Base-by-base conservation (phyloP, 2,113 vertebrate species). In the Etia nguti region DNA sequence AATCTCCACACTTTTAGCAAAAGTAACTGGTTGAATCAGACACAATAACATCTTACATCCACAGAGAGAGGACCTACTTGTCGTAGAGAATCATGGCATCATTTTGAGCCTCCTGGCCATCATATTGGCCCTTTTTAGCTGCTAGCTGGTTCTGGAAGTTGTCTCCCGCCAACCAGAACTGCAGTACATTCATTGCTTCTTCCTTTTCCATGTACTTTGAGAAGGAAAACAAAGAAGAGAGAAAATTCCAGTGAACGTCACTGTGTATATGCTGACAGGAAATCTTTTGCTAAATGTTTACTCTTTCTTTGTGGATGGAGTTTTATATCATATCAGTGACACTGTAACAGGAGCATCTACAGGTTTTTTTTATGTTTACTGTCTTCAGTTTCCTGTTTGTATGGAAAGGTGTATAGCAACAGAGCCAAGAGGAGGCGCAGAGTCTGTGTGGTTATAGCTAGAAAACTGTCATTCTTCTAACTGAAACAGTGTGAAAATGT, bases 41-140 rank as follows among this genome's bases (percentile, higher is more conserved):
- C 36, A 41, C 15, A 52, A 22, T 3, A 10, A 15, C 11, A 43
- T 2, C 6, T 24, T 5, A 18, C 7, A 79, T 50, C 22, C 57
- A 54, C 10, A 38, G 18, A 68, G 3, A 6, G 6, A 54, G 16
- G 36, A 93, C 98, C 93, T 96, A 99, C 99, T 99, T 99, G 95
- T 99, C 99, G 57, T 99, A 99, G 82, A 99, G 97, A 94, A 99
- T 99, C 98, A 99, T 99, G 93, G 99, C 99, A 38, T 99, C 99
- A 0, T 99, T 99, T 91, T 99, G 99, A 22, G 99, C 99, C 94
- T 99, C 99, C 95, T 99, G 98, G 59, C 99, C 99, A 15, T 99
- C 99, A 43, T 99, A 99, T 92, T 99, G 99, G 95, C 99, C 98
- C 92, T 98, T 97, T 88, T 99, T 99, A 92, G 97, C 97, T 88